Evolutionary conservation across 2,113 vertebrate genomes (phyloP), one percentile per base, ranked within the genome.

Genomic region (Burhinus oedicnemus): DNA sequence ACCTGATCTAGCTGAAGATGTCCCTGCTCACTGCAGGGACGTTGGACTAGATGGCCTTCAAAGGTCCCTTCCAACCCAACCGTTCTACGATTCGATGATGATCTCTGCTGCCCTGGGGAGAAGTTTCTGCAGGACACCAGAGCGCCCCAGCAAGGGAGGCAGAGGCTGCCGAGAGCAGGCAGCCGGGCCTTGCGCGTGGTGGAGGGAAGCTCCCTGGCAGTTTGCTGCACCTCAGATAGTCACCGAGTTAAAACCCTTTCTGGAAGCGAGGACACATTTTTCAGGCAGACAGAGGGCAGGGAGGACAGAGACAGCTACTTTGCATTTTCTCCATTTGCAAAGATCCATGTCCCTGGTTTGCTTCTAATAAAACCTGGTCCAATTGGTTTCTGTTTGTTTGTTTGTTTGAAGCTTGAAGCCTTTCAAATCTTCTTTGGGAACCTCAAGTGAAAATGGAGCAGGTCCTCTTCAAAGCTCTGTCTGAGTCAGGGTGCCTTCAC

Each of bases 141-240:
- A 32, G 26, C 2, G 1, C 3, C 4, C 25, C 7, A 5, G 29
- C 25, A 18, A 34, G 26, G 18, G 10, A 58, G 27, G 20, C 51
- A 51, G 40, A 40, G 61, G n/a, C 38, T 90, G 66, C 12, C 1
- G 0, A 25, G 26, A 36, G 15, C 62, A 15, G 38, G 13, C 54
- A 49, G 45, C 38, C 6, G 1, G 19, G 17, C 29, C 12, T 5
- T 60, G 57, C 44, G 30, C 5, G 11, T 0, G 21, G 5, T 12
- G 44, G 49, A 80, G n/a, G 36, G 32, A 71, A 71, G 51, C 18
- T 69, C 60, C 49, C 16, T 12, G 36, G 20, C 38, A 36, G 26
- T 23, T 51, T 65, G 44, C 16, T 70, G 49, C 79, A 76, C 57
- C 70, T 79, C 69, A 57, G 49, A 23, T 12, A 51, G 32, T 30